These are phyloP conservation scores for Lota lota DNA, from an alignment of 2,113 vertebrate species.

Conservation along the genomic window DNA sequence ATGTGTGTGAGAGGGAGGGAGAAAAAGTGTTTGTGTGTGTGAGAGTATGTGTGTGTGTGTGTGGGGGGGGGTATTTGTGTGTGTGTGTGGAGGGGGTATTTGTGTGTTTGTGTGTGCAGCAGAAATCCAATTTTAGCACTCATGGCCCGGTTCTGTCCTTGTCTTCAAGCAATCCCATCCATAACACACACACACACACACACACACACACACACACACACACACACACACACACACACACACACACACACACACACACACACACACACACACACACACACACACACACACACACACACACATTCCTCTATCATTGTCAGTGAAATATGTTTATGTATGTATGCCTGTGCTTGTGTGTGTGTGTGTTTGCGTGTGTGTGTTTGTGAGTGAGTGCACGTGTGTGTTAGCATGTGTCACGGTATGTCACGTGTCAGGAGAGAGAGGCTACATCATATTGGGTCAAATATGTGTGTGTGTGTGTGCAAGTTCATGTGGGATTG, in stretches of 20 bases:
- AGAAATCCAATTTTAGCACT: conserved; percentile 66
- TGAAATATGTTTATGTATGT: neutral
- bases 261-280: neutral
- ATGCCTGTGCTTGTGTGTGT: neutral
- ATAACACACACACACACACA: conserved; percentile 52
- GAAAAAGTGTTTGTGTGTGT: too few relatives aligned
- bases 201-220: conserved; percentile 11
- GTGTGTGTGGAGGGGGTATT: neutral
- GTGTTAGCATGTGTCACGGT: neutral
- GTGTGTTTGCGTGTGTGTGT: conserved; percentile 14
- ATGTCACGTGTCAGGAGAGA: neutral
- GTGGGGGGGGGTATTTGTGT: neutral
- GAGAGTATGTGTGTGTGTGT: neutral
- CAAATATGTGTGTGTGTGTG: neutral
- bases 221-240: conserved; percentile 5
- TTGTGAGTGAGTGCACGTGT: conserved; percentile 12
- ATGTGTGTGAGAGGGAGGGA: too few relatives aligned
- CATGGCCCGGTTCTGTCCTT: conserved; percentile 73
- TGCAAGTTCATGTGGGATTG: neutral
- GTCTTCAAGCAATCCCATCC: conserved; percentile 62
- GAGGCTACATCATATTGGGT: too few relatives aligned
- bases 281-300: neutral
- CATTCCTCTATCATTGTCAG: neutral
- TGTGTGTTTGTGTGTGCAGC: conserved; percentile 17
- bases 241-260: neutral